Evolutionary conservation across 1,140 invertebrate genomes (phyloP), one percentile per base, ranked within the genome.

Genomic region (Scylla paramamosain): DNA sequence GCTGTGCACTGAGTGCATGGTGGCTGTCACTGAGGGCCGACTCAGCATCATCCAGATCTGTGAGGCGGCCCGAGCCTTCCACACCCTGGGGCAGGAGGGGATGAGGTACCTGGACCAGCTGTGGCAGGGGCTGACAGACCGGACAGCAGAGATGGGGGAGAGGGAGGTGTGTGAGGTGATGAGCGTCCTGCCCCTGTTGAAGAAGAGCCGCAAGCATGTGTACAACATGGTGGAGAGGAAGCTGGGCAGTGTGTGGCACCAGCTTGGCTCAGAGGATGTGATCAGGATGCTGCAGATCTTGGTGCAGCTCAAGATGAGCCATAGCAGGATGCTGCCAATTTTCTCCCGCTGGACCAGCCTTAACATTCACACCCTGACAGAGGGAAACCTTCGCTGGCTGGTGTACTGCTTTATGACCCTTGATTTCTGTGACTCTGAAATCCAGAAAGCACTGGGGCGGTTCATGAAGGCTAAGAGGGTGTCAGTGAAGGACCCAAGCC

Each of bases 81-180:
- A 97, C 97, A 91, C 96, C 96, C 95, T 97, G 94, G 96, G 97
- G 96, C 92, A 96, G 96, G 59, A 96, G 89, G 91, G 97, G 48
- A 97, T 97, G 20, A 97, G 96, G 39, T 95, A 97, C 96, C 88
- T 98, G 89, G 98, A 98, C 95, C 97, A 97, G 96, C 96, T 98
- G n/a, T 98, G 98, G 98, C 96, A 97, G 95, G 98, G 98, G 46
- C 97, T 98, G 92, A 97, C 97, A 52, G 97, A 97, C 12, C 97
- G 97, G 94, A 97, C 98, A 94, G 96, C 97, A 29, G 97, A 98
- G 25, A 98, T 98, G 28, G 97, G 97, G 96, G 97, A 97, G 94
- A 96, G 97, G 16, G 98, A 98, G 96, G 97, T 98, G 91, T 96
- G 97, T 4, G 96, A 97, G 46, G 96, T 98, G 39, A 98, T 98